phyloP scores from a whole-genome alignment of 2,888 invertebrate species.

The Mythimna vitellina region DNA sequence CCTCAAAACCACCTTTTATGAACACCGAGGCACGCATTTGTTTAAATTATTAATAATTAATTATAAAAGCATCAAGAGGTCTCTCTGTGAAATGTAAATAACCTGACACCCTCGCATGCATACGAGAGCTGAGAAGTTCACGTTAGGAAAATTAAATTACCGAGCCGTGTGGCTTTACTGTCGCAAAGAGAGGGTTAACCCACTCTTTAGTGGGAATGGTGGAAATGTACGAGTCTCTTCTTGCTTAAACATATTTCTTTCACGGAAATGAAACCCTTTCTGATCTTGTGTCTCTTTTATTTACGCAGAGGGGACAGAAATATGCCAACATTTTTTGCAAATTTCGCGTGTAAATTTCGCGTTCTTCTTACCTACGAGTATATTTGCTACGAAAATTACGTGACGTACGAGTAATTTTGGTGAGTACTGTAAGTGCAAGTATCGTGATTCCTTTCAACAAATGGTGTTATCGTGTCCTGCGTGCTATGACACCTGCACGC shows the following conservation, averaged over 20 bases:
- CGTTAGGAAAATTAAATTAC: constrained; percentile 66
- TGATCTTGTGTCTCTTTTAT: constrained; percentile 1
- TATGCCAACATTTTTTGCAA: not conserved
- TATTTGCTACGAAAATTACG: not conserved
- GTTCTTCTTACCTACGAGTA: not conserved
- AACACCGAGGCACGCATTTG: constrained; percentile 10
- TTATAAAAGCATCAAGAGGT: constrained; percentile 68
- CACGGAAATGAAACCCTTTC: not conserved
- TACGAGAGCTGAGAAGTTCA: constrained; percentile 49
- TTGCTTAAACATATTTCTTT: constrained; percentile 2
- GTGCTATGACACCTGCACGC: no score
- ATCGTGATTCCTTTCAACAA: no score
- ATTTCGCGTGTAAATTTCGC: no score
- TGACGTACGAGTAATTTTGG: no score
- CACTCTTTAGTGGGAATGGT: constrained; percentile 34
- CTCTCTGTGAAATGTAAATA: constrained; percentile 74
- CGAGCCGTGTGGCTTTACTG: constrained; percentile 44
- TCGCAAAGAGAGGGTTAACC: constrained; percentile 46
- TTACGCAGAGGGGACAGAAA: not conserved
- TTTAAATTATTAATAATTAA: constrained; percentile 67
- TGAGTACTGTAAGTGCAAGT: no score
- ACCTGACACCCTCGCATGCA: constrained; percentile 63
- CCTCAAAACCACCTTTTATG: constrained; percentile 2
- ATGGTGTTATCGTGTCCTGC: no score
- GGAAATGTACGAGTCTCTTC: constrained; percentile 20